Conservation (phyloP, 2,113 vertebrate species). For the Orthonyx spaldingii region DNA sequence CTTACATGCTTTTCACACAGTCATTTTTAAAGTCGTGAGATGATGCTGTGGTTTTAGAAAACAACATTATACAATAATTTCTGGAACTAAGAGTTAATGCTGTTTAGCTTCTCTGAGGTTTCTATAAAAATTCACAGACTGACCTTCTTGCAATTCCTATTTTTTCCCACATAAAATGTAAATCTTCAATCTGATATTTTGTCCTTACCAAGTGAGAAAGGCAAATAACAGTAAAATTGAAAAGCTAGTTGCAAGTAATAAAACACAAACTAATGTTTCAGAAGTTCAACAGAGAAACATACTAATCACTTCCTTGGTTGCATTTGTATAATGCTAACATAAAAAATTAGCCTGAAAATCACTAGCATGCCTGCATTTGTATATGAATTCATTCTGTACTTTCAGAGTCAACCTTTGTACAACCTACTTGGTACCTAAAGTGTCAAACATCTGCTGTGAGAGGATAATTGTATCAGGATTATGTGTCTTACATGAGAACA, state of each 20-base stretch:
- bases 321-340: neutral
- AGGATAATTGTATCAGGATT: neutral
- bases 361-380: neutral
- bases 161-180: neutral
- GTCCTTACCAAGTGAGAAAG: neutral
- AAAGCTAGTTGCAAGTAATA: neutral
- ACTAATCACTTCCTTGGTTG: neutral
- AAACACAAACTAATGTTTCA: neutral
- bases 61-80: neutral
- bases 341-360: neutral
- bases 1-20: neutral
- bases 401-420: neutral
- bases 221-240: neutral
- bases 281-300: neutral
- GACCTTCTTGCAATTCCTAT: neutral
- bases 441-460: neutral
- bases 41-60: neutral
- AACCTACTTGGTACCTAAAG: neutral
- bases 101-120: neutral
- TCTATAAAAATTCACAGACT: neutral
- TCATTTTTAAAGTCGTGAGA: neutral
- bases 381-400: neutral
- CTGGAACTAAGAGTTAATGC: neutral
- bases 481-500: neutral
- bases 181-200: conserved; percentile 8